Evolutionary conservation across 64 coral and sea anemone genomes (phyloP).

Genomic region (Montipora sp.): DNA sequence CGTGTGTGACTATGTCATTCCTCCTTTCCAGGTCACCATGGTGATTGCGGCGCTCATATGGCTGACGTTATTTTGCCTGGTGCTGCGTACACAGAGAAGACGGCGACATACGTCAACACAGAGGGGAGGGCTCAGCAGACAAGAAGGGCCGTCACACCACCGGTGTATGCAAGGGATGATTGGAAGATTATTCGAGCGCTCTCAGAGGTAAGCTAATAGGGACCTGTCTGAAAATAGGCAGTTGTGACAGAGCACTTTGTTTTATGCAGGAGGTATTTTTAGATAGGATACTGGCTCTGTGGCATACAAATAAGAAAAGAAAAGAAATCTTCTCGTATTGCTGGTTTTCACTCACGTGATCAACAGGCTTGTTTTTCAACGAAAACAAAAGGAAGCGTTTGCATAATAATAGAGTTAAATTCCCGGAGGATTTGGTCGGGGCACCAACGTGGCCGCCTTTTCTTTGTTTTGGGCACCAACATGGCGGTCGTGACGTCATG

Average conservation of each 20-base stretch:
- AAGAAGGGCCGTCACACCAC: constrained; percentile 95
- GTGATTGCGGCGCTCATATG: constrained; percentile 87
- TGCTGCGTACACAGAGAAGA: constrained; percentile 98
- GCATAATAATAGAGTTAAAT: no score
- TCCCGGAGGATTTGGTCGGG: no score
- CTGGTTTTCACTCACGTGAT: no score
- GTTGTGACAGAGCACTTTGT: background rate
- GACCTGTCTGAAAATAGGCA: background rate
- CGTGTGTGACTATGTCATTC: background rate
- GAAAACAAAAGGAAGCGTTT: no score
- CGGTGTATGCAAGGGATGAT: constrained; percentile 91
- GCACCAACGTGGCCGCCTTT: no score
- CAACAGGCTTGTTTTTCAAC: no score
- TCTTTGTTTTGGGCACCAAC: no score
- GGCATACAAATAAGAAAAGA: no score
- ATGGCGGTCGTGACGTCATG: no score
- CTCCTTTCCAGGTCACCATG: constrained; percentile 90
- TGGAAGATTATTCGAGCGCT: constrained; percentile 99
- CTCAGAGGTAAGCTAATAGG: constrained; percentile 74
- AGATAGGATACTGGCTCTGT: no score
- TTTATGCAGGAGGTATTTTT: no score
- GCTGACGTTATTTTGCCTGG: constrained; percentile 95
- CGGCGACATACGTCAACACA: constrained; percentile 95
- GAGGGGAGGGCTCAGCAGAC: constrained; percentile 98
- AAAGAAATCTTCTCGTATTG: no score